These are phyloP conservation scores for Tribolium madens DNA, from an alignment of 1,140 invertebrate genomes.

Conservation along the genomic window DNA sequence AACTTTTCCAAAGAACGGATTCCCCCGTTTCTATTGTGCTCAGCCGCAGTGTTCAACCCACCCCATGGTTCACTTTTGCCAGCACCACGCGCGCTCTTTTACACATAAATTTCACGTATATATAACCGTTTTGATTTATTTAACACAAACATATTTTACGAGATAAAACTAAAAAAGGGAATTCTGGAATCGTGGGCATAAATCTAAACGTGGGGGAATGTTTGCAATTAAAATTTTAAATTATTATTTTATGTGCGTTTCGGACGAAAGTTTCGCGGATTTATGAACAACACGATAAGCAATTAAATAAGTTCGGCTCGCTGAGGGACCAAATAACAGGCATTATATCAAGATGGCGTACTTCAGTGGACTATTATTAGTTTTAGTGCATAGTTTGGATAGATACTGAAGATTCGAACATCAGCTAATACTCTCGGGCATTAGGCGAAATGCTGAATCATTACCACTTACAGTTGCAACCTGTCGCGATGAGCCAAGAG, in stretches of 20 bases:
- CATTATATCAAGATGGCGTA: constrained; percentile 20
- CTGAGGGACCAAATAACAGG: constrained; percentile 17
- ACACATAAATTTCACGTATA: constrained; percentile 48
- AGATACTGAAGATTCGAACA: constrained; percentile 40
- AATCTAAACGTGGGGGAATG: constrained; percentile 27
- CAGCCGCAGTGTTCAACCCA: constrained; percentile 39
- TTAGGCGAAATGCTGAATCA: constrained; percentile 52
- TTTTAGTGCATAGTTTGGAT: constrained; percentile 49
- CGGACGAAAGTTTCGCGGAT: constrained; percentile 23
- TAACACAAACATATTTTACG: constrained; percentile 48
- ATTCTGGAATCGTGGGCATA: constrained; percentile 40
- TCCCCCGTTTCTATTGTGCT: constrained; percentile 60
- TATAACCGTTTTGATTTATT: constrained; percentile 48
- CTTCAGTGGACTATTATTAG: constrained; percentile 45
- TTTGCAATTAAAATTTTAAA: constrained; percentile 39
- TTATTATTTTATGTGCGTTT: constrained; percentile 34
- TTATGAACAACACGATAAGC: constrained; percentile 19
- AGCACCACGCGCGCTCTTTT: constrained; percentile 40
- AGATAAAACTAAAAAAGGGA: constrained; percentile 46
- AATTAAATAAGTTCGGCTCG: constrained; percentile 16
- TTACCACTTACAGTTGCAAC: constrained; percentile 49
- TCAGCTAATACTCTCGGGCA: constrained; percentile 43
- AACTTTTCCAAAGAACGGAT: constrained; percentile 64
- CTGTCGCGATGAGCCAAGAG: neutral
- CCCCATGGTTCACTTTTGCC: constrained; percentile 44